Percentiles rank a stretch among this genome's conserved stretches.
phyloP scores from a whole-genome alignment of 2,113 vertebrate species.

The Theristicus caerulescens region DNA sequence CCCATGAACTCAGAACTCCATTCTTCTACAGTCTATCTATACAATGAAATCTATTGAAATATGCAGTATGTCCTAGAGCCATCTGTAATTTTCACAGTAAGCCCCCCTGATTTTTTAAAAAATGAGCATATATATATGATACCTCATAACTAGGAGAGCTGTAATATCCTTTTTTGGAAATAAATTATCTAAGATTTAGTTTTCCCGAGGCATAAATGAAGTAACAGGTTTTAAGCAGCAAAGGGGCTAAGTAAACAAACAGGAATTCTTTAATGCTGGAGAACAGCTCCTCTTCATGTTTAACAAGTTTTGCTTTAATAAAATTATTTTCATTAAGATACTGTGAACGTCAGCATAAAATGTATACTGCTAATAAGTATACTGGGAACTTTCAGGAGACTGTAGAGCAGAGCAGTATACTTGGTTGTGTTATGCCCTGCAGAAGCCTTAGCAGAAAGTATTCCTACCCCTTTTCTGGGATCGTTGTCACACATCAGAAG shows the following conservation, averaged over 20 bases:
- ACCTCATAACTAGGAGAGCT: background rate
- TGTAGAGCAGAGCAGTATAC: background rate
- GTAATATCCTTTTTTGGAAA: background rate
- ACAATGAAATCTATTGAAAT: background rate
- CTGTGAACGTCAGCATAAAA: background rate
- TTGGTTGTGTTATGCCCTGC: background rate
- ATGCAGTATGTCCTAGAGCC: background rate
- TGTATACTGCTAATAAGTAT: background rate
- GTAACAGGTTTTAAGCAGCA: background rate
- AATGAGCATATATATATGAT: background rate
- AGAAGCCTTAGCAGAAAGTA: background rate
- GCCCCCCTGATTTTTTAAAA: background rate
- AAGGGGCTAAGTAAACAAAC: background rate
- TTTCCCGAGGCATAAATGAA: background rate
- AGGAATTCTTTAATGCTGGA: background rate
- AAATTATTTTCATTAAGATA: background rate
- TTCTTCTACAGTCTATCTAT: background rate
- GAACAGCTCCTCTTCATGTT: background rate
- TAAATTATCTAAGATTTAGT: background rate
- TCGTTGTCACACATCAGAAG: background rate
- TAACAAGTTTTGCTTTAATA: background rate
- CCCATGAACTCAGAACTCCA: background rate
- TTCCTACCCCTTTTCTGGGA: background rate
- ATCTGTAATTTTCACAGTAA: background rate
- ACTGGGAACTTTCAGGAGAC: background rate